Evolutionary conservation across 92 coral and sea anemone genomes (phyloP), one percentile per base, ranked within the genome.

Genomic region (Zoanthus gigantus): DNA sequence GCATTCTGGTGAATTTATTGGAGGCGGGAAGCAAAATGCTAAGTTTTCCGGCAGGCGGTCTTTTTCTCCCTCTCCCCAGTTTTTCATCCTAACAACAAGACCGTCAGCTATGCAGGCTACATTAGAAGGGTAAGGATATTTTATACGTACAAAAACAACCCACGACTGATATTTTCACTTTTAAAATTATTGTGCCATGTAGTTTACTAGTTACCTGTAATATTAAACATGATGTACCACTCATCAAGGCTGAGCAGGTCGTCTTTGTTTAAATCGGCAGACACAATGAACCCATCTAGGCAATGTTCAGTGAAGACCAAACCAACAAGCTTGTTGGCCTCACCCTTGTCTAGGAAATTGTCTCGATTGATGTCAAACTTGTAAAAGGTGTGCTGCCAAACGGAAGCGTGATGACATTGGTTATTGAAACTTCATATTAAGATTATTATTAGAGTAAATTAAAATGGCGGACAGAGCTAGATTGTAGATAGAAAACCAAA

Each of bases 331-430:
- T 46, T 7, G 23, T 18, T 80, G 2, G 85, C 85, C 11, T 80
- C 85, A 14, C 13, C 29, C 45, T 17, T 63, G 60, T 80, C 85
- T 52, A 80, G 85, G 74, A 80, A 80, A 45, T 47, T 46, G 18
- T 80, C 18, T 52, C 9, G 57, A 44, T 80, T 80, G 85, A 7
- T 80, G 66, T 80, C 85, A 65, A 80, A 80, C 74, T 44, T 80
- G 13, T 30, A 47, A n/a, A 80, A 80, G 16, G 46, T 31, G 66
- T 37, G 65, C 85, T 80, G 45, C 65, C 45, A 48, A 65, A 80
- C 52, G 63, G 42, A 76, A 76, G 42, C n/a, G n/a, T n/a, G n/a
- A n/a, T n/a, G n/a, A n/a, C n/a, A n/a, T n/a, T n/a, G n/a, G n/a
- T n/a, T n/a, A n/a, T n/a, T n/a, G n/a, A n/a, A n/a, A n/a, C n/a